These are phyloP conservation scores for Thymallus thymallus DNA, from an alignment of 2,113 vertebrate species.

Conservation along the genomic window DNA sequence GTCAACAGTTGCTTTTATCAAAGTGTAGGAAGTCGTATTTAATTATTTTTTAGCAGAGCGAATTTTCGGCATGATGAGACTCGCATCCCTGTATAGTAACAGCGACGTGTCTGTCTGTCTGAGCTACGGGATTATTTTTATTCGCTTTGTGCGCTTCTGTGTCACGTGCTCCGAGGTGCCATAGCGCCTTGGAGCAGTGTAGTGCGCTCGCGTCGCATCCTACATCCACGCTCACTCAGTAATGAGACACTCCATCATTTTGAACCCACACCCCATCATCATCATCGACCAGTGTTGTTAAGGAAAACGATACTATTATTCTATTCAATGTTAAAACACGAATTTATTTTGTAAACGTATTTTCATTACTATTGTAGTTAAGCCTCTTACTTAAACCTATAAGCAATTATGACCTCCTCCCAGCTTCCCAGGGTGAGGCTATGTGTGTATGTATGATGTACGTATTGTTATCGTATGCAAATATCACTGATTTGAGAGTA, in stretches of 20 bases:
- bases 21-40: neutral
- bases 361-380: too few relatives aligned
- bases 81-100: conserved; percentile 21
- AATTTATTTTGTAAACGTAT: too few relatives aligned
- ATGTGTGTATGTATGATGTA: too few relatives aligned
- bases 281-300: too few relatives aligned
- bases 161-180: conserved; percentile 63
- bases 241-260: neutral
- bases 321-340: too few relatives aligned
- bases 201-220: neutral
- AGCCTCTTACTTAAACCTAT: too few relatives aligned
- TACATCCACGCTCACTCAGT: neutral
- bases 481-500: too few relatives aligned
- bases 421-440: too few relatives aligned
- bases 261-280: neutral
- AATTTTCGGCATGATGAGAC: neutral
- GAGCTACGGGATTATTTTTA: conserved; percentile 19
- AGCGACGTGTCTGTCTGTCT: conserved; percentile 18
- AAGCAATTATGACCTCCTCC: too few relatives aligned
- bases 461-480: too few relatives aligned
- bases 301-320: too few relatives aligned
- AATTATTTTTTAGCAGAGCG: neutral
- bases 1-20: conserved; percentile 3
- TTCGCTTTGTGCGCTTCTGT: conserved; percentile 42
- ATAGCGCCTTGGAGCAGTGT: neutral